Base-by-base conservation (phyloP, 2,888 invertebrate species). In the Phlogophora meticulosa region DNA sequence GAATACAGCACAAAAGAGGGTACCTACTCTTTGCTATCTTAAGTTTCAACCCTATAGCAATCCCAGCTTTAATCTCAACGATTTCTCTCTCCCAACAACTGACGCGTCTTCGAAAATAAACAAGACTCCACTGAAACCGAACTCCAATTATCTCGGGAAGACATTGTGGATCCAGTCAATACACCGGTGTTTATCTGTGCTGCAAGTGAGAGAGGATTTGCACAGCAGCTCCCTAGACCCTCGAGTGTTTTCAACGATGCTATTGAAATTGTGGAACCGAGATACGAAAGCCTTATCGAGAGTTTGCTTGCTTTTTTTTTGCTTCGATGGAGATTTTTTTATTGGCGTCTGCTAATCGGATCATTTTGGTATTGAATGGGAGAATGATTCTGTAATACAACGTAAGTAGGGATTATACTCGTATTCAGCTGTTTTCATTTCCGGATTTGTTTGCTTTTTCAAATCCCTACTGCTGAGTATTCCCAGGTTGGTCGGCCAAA, bases 191-290 rank as follows among this genome's bases (percentile, higher is more conserved):
- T 77, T 71, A 56, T 72, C 60, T 60, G 4, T 17, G 17, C 52
- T 65, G 77, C 40, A 52, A 80, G 51, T 64, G 80, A 76, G 20
- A 49, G 10, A 74, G 64, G 48, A 57, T 79, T 77, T 64, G 15
- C 55, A 63, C 53, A 58, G 53, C 38, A 46, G 63, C 55, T 61
- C 42, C 45, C 49, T 17, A 22, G 22, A 61, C 43, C 46, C 36
- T 51, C 46, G 7, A 79, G 66, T 38, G 28, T 49, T 67, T 60
- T 67, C 69, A 55, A 32, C 60, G 20, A 17, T 48, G 48, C 43
- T 28, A 63, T 68, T 73, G 58, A 69, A 62, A 58, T 15, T 11
- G 15, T 51, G 32, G 32, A 43, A 61, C 40, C 20, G 43, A 70
- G 49, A 20, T 69, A 48, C 51, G 20, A 42, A 46, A 53, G 43